Evolutionary conservation across 2,113 vertebrate species (phyloP).

Genomic region (Rhea pennata): DNA sequence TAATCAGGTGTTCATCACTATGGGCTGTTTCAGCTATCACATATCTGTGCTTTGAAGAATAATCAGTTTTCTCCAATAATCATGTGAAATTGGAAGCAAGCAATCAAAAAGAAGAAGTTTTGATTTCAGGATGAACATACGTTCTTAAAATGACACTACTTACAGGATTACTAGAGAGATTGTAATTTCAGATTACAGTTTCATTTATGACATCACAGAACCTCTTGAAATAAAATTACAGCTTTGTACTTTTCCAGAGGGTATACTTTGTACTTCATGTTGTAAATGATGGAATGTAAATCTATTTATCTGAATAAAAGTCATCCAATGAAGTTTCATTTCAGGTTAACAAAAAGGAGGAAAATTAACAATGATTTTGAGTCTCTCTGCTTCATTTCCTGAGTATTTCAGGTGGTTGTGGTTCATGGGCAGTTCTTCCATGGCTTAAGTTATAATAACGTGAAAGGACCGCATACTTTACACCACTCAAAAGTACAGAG

Average conservation of each 20-base stretch:
- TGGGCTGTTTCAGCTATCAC: neutral
- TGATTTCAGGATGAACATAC: neutral
- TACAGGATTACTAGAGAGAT: neutral
- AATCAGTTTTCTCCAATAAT: neutral
- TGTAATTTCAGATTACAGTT: neutral
- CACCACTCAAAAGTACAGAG: neutral
- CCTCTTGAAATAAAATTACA: neutral
- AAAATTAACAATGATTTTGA: neutral
- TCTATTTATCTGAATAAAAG: neutral
- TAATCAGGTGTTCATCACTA: neutral
- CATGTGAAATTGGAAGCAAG: neutral
- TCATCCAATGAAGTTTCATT: neutral
- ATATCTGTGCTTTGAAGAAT: neutral
- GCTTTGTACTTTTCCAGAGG: neutral
- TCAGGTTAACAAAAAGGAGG: neutral
- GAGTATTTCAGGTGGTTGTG: neutral
- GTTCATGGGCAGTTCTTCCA: neutral
- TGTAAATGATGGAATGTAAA: neutral
- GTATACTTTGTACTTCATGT: neutral
- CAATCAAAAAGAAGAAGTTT: neutral
- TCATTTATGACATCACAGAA: neutral
- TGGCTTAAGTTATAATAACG: neutral
- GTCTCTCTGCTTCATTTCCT: neutral
- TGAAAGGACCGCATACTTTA: neutral
- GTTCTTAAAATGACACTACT: neutral